Percentiles rank a stretch among this genome's conserved stretches.
phyloP scores from a whole-genome alignment of 2,888 invertebrate genomes.

The Myathropa florea region DNA sequence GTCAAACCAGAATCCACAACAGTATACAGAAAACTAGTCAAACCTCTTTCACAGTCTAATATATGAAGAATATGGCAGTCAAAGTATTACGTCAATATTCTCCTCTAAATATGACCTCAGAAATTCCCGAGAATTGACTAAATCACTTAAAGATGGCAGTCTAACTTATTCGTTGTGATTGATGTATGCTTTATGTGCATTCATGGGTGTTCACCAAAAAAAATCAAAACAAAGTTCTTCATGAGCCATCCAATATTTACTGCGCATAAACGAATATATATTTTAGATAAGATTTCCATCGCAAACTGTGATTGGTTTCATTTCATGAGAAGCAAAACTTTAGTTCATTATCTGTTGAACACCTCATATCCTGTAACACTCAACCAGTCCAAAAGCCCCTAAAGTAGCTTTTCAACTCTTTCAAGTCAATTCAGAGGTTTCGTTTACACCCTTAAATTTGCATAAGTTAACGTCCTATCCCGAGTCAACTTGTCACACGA shows the following conservation, averaged over 20 bases:
- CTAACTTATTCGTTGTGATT: no score
- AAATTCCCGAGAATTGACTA: no score
- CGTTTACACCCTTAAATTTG: conserved; percentile 3
- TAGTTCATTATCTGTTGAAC: neutral
- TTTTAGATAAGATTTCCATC: neutral
- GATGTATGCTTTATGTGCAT: no score
- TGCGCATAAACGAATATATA: neutral
- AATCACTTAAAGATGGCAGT: no score
- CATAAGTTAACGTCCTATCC: neutral
- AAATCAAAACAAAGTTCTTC: no score
- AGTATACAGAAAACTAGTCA: no score
- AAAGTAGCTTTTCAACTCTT: neutral
- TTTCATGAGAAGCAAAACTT: neutral
- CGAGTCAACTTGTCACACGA: neutral
- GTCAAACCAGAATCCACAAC: no score
- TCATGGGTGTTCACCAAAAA: no score
- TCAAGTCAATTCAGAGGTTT: neutral
- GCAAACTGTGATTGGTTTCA: neutral
- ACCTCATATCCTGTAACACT: neutral
- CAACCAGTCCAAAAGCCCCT: neutral
- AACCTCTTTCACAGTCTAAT: no score
- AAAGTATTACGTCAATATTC: no score
- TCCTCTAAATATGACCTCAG: no score
- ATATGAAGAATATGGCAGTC: no score
- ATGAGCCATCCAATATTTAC: neutral